These are phyloP conservation scores for Cephonodes hylas DNA, from an alignment of 2,888 invertebrate species.

Conservation along the genomic window DNA sequence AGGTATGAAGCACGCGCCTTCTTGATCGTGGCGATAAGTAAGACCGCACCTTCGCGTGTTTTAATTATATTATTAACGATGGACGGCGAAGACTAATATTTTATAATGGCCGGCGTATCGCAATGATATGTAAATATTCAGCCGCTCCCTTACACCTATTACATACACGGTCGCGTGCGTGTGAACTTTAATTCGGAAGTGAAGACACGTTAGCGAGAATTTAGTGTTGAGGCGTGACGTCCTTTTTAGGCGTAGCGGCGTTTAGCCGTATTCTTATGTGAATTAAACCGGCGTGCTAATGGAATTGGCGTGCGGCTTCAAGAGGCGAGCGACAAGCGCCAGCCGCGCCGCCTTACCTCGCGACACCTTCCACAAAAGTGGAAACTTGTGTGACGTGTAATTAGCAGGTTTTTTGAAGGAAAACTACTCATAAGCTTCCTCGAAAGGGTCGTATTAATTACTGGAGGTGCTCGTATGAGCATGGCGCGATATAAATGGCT, in stretches of 20 bases:
- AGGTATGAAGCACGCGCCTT: conserved; percentile 37
- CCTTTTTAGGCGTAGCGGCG: conserved; percentile 42
- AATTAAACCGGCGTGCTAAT: conserved; percentile 50
- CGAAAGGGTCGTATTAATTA: conserved; percentile 77
- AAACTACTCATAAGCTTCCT: conserved; percentile 80
- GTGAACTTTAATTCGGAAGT: conserved; percentile 72
- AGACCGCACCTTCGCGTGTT: conserved; percentile 76
- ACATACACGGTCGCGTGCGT: conserved; percentile 68
- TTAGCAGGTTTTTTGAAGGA: conserved; percentile 75
- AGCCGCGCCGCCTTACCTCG: conserved; percentile 18
- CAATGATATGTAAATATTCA: conserved; percentile 80
- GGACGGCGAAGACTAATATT: conserved; percentile 76
- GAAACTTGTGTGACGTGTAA: conserved; percentile 58
- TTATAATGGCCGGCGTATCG: conserved; percentile 75
- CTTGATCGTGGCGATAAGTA: conserved; percentile 74
- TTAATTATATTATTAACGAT: conserved; percentile 80
- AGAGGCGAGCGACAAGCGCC: not conserved
- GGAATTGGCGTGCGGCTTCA: conserved; percentile 35
- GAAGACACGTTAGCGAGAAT: conserved; percentile 69
- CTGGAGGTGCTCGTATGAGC: conserved; percentile 72
- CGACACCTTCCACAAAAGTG: conserved; percentile 37
- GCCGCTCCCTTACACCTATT: conserved; percentile 69
- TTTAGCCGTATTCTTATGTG: conserved; percentile 54
- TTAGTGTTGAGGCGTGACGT: conserved; percentile 67
- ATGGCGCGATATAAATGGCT: conserved; percentile 69